phyloP scores from a whole-genome alignment of 2,113 vertebrate species.

The Mionectes macconnelli region DNA sequence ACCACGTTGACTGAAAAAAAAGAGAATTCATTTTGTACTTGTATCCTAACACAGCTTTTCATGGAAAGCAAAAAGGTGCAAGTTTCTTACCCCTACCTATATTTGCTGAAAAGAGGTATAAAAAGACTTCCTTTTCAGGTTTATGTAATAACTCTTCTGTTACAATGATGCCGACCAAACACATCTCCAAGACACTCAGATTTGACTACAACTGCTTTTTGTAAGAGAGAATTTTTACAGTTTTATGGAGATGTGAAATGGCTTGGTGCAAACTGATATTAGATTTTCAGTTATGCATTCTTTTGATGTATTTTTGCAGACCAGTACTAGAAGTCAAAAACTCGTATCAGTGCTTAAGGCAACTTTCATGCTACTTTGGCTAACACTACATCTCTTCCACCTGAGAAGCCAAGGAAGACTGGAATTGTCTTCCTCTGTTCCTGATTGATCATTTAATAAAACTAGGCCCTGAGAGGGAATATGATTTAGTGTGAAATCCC shows the following conservation, averaged over 20 bases:
- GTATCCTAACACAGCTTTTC: neutral
- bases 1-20: neutral
- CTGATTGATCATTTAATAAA: neutral
- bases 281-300: neutral
- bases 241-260: neutral
- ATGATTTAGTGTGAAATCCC: neutral
- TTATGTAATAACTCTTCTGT: neutral
- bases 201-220: neutral
- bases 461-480: neutral
- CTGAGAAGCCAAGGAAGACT: neutral
- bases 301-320: neutral
- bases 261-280: neutral
- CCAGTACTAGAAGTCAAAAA: neutral
- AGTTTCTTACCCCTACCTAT: neutral
- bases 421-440: neutral
- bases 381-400: neutral
- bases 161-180: neutral
- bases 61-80: neutral
- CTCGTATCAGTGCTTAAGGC: neutral
- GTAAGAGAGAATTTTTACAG: neutral
- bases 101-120: neutral
- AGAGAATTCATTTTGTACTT: neutral
- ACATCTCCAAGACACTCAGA: neutral
- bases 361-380: neutral
- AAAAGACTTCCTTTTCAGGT: neutral